Evolutionary conservation across 2,888 invertebrate species (phyloP).

Genomic region (Ceratothoa steindachneri): DNA sequence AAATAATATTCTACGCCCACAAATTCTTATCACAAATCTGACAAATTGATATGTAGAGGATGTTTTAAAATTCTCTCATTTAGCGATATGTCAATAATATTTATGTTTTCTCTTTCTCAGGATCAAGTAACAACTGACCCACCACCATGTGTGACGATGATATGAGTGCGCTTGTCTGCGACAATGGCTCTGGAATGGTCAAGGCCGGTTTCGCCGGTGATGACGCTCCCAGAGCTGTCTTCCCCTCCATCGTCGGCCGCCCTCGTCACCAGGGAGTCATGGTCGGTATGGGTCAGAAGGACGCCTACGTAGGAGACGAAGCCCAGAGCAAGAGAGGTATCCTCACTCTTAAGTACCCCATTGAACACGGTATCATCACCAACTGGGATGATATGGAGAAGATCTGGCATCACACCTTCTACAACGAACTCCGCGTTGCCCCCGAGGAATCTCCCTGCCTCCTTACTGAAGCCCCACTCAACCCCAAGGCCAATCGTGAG

Average conservation of each 20-base stretch:
- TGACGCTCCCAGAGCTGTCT: conserved; percentile 37
- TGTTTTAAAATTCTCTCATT: too few relatives aligned
- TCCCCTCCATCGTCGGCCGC: conserved; percentile 42
- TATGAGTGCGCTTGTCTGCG: conserved; percentile 52
- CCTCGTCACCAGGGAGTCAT: conserved; percentile 61
- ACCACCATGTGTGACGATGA: conserved; percentile 28
- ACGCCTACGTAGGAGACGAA: conserved; percentile 93
- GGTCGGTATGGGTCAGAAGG: conserved; percentile 63
- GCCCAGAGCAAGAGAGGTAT: conserved; percentile 73
- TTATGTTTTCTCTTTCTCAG: too few relatives aligned
- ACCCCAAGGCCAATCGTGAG: conserved; percentile 63
- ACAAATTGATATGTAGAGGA: too few relatives aligned
- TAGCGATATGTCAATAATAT: too few relatives aligned
- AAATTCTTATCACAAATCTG: too few relatives aligned
- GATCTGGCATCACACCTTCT: conserved; percentile 99
- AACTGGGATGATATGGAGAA: conserved; percentile 99
- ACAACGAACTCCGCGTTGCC: conserved; percentile 93
- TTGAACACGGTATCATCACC: conserved; percentile 63
- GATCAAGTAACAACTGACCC: too few relatives aligned
- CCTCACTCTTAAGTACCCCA: conserved; percentile 57
- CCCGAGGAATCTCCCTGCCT: conserved; percentile 89
- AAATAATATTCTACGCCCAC: too few relatives aligned
- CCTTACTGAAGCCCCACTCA: conserved; percentile 86
- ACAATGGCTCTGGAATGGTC: conserved; percentile 89
- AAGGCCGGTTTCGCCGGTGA: conserved; percentile 73